Base-by-base conservation (phyloP, 2,888 invertebrate genomes). In the Dryadula phaetusa region DNA sequence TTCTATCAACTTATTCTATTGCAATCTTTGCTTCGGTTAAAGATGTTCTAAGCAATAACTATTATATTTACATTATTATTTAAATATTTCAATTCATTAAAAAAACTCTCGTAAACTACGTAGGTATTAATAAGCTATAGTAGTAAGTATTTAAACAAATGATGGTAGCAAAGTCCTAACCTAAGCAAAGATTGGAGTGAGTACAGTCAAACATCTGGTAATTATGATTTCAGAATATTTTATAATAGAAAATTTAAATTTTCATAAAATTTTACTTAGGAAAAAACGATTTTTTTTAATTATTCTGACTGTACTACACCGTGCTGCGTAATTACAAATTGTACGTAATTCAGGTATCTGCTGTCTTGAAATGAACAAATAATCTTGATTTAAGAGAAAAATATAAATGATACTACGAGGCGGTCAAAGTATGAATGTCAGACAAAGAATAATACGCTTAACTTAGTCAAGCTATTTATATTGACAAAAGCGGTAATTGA, bases 281-380 rank as follows among this genome's bases (percentile, higher is more conserved):
- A n/a, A n/a, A n/a, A n/a, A n/a, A n/a, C 12, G 12, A 37, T 37
- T 37, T 37, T 37, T 16, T 6, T n/a, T 25, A 22, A n/a, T 14
- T 7, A 7, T 22, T 56, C 25, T 47, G 64, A 40, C 58, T 64
- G 64, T 64, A 58, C 58, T 28, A 25, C 37, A 20, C 40, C 22
- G 12, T 3, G 12, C 16, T 25, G 49, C 40, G 40, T 69, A 69
- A 76, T 75, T 64, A 81, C 79, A 80, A 81, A 77, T 88, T 88
- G 88, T 88, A 88, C 87, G 82, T 81, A 70, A 72, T 80, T 88
- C 88, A 89, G 88, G 88, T 87, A 85, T 84, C 77, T 77, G 78
- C 81, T 81, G 84, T 83, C 82, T 81, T 80, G 76, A 78, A 76
- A 76, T 78, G 73, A 76, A 76, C 77, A 64, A 79, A 78, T 76